These are phyloP conservation scores for Habrosyne pyritoides DNA, from an alignment of 2,888 invertebrate genomes.

Conservation along the genomic window DNA sequence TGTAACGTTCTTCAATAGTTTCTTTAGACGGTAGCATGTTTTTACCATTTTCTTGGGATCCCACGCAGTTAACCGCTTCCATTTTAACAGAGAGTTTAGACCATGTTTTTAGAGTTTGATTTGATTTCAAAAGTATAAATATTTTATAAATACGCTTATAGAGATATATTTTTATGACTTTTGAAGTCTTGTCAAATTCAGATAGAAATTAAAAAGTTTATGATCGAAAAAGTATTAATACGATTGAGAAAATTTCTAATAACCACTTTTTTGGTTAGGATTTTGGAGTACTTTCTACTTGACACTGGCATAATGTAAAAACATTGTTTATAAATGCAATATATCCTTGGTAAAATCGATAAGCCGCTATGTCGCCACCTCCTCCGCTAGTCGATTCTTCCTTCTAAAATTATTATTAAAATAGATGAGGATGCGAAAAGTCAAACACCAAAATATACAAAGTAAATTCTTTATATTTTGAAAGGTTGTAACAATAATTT, in stretches of 20 bases:
- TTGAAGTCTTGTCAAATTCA: neutral
- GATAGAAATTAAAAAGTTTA: neutral
- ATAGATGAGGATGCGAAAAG: conserved; percentile 22
- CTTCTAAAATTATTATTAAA: no score
- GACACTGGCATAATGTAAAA: no score
- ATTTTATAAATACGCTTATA: neutral
- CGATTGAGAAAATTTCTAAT: no score
- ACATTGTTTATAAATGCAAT: no score
- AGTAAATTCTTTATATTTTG: conserved; percentile 78
- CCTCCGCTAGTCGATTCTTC: no score
- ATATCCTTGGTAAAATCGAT: no score
- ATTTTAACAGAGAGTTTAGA: neutral
- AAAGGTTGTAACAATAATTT: conserved; percentile 80
- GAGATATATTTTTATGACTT: neutral
- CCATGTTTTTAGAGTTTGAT: neutral
- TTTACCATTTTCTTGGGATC: conserved; percentile 9
- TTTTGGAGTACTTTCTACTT: no score
- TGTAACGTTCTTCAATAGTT: conserved; percentile 33
- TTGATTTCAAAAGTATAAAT: neutral
- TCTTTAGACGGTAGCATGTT: conserved; percentile 7
- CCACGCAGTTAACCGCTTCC: neutral
- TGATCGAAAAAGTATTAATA: no score
- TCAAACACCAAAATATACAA: conserved; percentile 60
- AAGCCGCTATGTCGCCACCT: no score
- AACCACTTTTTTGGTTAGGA: no score